These are phyloP conservation scores for Drosophila cracens DNA, from an alignment of 2,888 invertebrate genomes.

Conservation along the genomic window DNA sequence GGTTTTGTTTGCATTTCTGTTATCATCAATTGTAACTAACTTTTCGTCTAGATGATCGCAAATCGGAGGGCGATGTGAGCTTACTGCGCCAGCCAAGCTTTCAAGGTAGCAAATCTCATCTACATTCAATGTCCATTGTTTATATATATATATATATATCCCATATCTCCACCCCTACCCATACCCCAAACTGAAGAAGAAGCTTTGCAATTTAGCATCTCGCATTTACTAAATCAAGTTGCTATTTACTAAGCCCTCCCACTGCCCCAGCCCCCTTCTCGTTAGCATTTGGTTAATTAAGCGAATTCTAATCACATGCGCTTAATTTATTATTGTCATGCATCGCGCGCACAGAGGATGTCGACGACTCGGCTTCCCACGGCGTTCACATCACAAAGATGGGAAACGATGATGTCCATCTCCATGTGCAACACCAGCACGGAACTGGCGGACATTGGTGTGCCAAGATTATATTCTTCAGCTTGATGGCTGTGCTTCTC, in stretches of 20 bases:
- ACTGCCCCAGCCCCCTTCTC: neutral
- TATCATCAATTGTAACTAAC: conserved; percentile 57
- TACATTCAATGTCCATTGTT: neutral
- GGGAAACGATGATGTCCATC: conserved; percentile 89
- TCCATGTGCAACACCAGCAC: conserved; percentile 91
- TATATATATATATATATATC: neutral
- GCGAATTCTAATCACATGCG: conserved; percentile 46
- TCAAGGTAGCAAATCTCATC: conserved; percentile 77
- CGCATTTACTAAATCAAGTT: conserved; percentile 19
- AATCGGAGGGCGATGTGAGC: conserved; percentile 83
- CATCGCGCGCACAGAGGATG: conserved; percentile 68
- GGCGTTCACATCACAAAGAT: conserved; percentile 84
- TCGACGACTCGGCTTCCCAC: conserved; percentile 83
- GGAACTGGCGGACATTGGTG: conserved; percentile 93
- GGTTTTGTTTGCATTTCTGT: conserved; percentile 12
- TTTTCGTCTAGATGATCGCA: conserved; percentile 83
- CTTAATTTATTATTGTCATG: conserved; percentile 17
- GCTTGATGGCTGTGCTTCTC: conserved; percentile 89
- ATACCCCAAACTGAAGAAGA: neutral
- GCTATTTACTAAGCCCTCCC: conserved; percentile 25
- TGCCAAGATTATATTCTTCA: conserved; percentile 93
- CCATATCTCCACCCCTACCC: neutral
- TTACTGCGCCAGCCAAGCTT: conserved; percentile 83
- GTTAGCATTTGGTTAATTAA: conserved; percentile 41
- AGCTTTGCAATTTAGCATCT: conserved; percentile 23